A percentile compares a stretch with the other conserved stretches of the same genome.
These are phyloP conservation scores for Macaria liturata DNA, from an alignment of 2,888 invertebrate species.

Conservation along the genomic window DNA sequence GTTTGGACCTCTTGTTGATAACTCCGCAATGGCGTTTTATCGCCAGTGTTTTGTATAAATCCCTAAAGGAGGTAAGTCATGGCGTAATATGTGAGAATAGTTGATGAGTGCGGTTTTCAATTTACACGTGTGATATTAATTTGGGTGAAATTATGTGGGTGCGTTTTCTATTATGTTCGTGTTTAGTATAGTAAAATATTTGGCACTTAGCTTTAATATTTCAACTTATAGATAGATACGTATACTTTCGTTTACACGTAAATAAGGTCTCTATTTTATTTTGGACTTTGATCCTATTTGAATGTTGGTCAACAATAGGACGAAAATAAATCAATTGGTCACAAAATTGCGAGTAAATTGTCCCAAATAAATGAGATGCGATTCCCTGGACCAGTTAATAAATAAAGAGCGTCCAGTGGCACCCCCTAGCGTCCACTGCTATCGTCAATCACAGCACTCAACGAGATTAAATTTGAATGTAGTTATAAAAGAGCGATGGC, in stretches of 20 bases:
- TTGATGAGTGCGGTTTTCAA: constrained; percentile 37
- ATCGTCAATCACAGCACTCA: constrained; percentile 69
- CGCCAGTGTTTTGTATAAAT: constrained; percentile 71
- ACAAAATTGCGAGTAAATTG: constrained; percentile 23
- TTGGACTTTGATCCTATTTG: too few species aligned
- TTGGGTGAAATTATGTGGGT: constrained; percentile 1
- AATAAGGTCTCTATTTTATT: too few species aligned
- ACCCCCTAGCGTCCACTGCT: constrained; percentile 29
- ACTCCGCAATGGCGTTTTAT: constrained; percentile 75
- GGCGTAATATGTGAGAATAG: constrained; percentile 54
- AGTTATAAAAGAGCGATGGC: constrained; percentile 50
- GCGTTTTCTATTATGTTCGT: too few species aligned
- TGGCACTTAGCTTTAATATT: too few species aligned
- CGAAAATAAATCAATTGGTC: constrained; percentile 12
- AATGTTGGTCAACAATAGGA: constrained; percentile 4
- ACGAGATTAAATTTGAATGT: constrained; percentile 72
- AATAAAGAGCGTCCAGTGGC: constrained; percentile 30
- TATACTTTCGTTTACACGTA: too few species aligned
- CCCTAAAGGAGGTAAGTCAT: constrained; percentile 49
- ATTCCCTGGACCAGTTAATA: constrained; percentile 30
- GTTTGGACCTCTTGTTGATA: constrained; percentile 76
- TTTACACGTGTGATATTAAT: constrained; percentile 28
- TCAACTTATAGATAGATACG: too few species aligned
- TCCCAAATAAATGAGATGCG: constrained; percentile 35
- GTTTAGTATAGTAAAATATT: too few species aligned